phyloP scores from a whole-genome alignment of 2,888 invertebrate genomes.

The Caenorhabditis sulstoni region DNA sequence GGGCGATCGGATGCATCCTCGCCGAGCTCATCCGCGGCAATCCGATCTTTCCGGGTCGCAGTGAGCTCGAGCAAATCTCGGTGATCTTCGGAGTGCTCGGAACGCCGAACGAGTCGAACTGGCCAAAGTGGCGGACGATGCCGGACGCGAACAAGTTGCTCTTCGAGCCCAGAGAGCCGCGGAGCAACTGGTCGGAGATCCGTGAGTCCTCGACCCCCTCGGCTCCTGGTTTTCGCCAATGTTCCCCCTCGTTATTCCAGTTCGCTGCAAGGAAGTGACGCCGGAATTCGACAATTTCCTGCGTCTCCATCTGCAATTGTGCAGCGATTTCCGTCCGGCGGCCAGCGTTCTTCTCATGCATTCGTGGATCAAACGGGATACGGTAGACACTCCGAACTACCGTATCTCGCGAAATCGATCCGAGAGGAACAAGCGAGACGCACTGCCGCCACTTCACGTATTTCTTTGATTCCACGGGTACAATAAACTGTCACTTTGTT shows the following conservation, averaged over 20 bases:
- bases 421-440: slow-evolving; percentile 36
- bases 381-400: slow-evolving; percentile 22
- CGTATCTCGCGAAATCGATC: slow-evolving; percentile 17
- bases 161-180: slow-evolving; percentile 60
- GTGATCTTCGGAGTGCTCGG: slow-evolving; percentile 72
- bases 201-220: slow-evolving; percentile 22
- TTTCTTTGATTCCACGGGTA: slow-evolving; percentile 25
- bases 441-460: slow-evolving; percentile 52
- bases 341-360: slow-evolving; percentile 49
- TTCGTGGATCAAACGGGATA: slow-evolving; percentile 43
- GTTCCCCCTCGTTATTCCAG: slow-evolving; percentile 22
- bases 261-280: slow-evolving; percentile 31
- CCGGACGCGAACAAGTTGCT: slow-evolving; percentile 67
- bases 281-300: slow-evolving; percentile 49
- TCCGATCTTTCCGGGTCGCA: slow-evolving; percentile 74
- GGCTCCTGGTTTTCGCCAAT: background rate
- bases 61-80: slow-evolving; percentile 77
- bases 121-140: slow-evolving; percentile 75
- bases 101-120: slow-evolving; percentile 71
- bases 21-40: slow-evolving; percentile 71
- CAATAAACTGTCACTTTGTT: background rate
- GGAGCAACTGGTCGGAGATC: slow-evolving; percentile 57
- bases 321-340: slow-evolving; percentile 47
- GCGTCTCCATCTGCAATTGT: slow-evolving; percentile 55
- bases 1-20: slow-evolving; percentile 76